Conservation (phyloP, 2,113 vertebrate genomes). For the Colaptes auratus region DNA sequence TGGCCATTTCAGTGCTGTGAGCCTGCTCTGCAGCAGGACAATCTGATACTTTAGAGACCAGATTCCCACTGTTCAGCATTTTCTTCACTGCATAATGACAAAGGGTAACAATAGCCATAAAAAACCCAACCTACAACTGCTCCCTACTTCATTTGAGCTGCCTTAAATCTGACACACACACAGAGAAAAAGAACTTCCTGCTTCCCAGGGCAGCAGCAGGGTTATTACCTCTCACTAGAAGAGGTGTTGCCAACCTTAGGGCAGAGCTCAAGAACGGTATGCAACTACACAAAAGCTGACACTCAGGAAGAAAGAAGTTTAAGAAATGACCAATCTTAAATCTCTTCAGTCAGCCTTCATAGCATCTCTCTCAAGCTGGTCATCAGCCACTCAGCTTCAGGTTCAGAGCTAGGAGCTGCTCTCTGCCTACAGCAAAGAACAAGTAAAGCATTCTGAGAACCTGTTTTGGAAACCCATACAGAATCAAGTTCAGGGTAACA, state of each 20-base stretch:
- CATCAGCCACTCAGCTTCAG: not conserved
- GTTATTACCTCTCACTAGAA: not conserved
- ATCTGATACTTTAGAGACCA: not conserved
- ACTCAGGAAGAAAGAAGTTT: not conserved
- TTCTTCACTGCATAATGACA: not conserved
- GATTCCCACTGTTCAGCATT: not conserved
- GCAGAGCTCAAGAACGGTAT: not conserved
- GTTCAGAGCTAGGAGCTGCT: not conserved
- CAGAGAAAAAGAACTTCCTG: not conserved
- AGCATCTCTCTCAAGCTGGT: not conserved
- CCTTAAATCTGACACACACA: not conserved
- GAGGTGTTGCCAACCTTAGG: not conserved
- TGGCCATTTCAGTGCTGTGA: not conserved
- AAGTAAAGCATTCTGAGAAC: not conserved
- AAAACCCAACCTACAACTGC: not conserved
- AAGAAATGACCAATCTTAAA: not conserved
- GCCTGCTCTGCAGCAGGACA: not conserved
- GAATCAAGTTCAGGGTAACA: rapidly evolving
- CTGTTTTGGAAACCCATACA: not conserved
- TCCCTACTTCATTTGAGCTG: not conserved
- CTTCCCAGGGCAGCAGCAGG: not conserved
- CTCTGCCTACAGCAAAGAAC: not conserved
- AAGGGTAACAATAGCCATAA: not conserved
- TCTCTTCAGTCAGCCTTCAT: not conserved
- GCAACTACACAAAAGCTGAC: not conserved